Percentiles rank a stretch among this genome's conserved stretches.
These are phyloP conservation scores for Hirudo medicinalis DNA, from an alignment of 1,140 invertebrate genomes.

Conservation along the genomic window DNA sequence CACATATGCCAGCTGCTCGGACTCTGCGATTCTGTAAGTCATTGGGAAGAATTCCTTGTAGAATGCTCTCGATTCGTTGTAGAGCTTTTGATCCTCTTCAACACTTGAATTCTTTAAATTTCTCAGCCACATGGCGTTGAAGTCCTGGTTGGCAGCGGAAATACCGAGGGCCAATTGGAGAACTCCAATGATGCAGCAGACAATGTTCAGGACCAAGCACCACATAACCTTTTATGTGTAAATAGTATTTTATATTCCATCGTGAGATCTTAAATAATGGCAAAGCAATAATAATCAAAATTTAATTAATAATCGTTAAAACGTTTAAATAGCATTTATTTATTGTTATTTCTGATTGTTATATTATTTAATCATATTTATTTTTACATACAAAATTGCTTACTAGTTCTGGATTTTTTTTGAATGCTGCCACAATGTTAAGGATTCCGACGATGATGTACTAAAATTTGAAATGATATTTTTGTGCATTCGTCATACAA, in stretches of 20 bases:
- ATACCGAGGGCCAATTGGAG: not conserved
- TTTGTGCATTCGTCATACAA: no score
- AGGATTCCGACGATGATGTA: slow-evolving; percentile 3
- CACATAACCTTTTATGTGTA: not conserved
- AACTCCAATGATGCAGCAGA: slow-evolving; percentile 7
- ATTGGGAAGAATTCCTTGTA: slow-evolving; percentile 8
- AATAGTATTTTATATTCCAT: no score
- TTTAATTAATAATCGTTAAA: no score
- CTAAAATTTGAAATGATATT: not conserved
- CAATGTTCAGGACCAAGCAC: slow-evolving; percentile 5
- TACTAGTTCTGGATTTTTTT: not conserved
- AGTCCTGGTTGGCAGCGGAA: slow-evolving; percentile 4
- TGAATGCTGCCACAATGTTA: not conserved
- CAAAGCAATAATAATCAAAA: no score
- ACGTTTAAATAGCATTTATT: no score
- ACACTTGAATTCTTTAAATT: not conserved
- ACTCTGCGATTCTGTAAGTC: not conserved
- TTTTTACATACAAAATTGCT: not conserved
- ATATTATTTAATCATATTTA: no score
- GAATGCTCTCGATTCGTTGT: not conserved
- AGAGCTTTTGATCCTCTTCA: not conserved
- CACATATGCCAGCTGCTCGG: not conserved
- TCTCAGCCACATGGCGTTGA: slow-evolving; percentile 7
- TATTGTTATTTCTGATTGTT: no score
- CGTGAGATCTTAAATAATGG: no score